These are phyloP conservation scores for Paramacrobiotus metropolitanus DNA, from an alignment of 1,140 invertebrate genomes.

Conservation along the genomic window DNA sequence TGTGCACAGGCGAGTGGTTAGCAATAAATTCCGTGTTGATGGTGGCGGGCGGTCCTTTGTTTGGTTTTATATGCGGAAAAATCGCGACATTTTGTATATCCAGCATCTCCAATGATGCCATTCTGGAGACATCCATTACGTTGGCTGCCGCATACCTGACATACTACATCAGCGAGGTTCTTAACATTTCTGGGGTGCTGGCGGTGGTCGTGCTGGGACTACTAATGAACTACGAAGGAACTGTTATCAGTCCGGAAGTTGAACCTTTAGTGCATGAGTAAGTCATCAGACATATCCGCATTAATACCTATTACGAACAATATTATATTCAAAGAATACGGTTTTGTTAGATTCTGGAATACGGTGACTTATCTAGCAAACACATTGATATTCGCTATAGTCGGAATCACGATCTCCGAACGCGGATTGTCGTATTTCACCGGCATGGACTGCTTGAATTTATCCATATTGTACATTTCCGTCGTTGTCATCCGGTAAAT, in stretches of 20 bases:
- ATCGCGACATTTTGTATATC: background rate
- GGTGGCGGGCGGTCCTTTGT: background rate
- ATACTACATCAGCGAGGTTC: constrained; percentile 23
- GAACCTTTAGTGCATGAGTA: constrained; percentile 24
- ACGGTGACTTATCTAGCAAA: background rate
- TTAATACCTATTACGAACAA: too few relatives aligned
- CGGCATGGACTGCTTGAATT: background rate
- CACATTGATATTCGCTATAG: constrained; percentile 1
- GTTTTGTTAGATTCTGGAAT: background rate
- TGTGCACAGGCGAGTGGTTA: background rate
- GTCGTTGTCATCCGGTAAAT: background rate
- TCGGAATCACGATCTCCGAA: background rate
- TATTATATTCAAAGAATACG: too few relatives aligned
- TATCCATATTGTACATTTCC: background rate
- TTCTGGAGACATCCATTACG: constrained; percentile 25
- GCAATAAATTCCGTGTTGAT: background rate
- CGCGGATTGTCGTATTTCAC: background rate
- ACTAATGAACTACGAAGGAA: constrained; percentile 20
- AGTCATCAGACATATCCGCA: too few relatives aligned
- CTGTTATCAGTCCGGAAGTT: constrained; percentile 25
- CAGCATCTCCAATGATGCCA: constrained; percentile 12
- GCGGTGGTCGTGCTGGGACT: constrained; percentile 25
- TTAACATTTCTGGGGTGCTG: constrained; percentile 26
- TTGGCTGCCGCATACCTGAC: constrained; percentile 24
- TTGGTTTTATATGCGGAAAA: background rate